Evolutionary conservation across 2,888 invertebrate genomes (phyloP).

Genomic region (Megastigmus dorsalis): DNA sequence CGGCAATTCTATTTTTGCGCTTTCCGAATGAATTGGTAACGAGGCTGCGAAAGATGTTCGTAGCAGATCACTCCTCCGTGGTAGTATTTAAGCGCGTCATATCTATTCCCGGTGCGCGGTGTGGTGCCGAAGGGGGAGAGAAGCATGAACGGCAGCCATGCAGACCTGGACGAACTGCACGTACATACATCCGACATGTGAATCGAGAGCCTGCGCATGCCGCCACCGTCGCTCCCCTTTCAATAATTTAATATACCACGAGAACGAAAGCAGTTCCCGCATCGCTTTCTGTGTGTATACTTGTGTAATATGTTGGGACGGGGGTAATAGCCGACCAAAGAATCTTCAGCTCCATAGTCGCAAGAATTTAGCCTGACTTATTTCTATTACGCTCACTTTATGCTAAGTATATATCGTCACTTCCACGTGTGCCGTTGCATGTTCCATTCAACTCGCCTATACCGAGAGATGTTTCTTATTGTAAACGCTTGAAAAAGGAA

Average conservation of each 20-base stretch:
- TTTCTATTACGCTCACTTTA: too few relatives aligned
- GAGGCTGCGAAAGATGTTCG: neutral
- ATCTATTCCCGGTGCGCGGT: too few relatives aligned
- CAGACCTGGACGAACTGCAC: too few relatives aligned
- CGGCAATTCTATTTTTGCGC: slow-evolving; percentile 31
- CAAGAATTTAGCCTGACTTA: neutral
- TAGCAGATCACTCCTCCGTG: neutral
- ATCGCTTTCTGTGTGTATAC: too few relatives aligned
- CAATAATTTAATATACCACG: slow-evolving; percentile 30
- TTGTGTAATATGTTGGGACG: neutral
- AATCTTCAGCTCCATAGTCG: neutral
- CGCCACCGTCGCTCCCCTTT: neutral
- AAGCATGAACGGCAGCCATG: too few relatives aligned
- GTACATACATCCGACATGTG: neutral
- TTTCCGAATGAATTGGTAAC: slow-evolving; percentile 26
- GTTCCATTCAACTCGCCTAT: too few relatives aligned
- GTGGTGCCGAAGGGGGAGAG: too few relatives aligned
- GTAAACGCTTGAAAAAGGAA: too few relatives aligned
- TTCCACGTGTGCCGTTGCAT: too few relatives aligned
- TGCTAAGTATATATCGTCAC: too few relatives aligned
- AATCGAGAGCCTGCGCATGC: neutral
- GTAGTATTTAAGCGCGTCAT: too few relatives aligned
- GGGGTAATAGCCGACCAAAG: neutral
- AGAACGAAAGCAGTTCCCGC: neutral
- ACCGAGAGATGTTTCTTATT: too few relatives aligned